A percentile compares a stretch with the other conserved stretches of the same genome.
Conservation (phyloP, 2,888 invertebrate genomes). For the Dynastes hyllus region DNA sequence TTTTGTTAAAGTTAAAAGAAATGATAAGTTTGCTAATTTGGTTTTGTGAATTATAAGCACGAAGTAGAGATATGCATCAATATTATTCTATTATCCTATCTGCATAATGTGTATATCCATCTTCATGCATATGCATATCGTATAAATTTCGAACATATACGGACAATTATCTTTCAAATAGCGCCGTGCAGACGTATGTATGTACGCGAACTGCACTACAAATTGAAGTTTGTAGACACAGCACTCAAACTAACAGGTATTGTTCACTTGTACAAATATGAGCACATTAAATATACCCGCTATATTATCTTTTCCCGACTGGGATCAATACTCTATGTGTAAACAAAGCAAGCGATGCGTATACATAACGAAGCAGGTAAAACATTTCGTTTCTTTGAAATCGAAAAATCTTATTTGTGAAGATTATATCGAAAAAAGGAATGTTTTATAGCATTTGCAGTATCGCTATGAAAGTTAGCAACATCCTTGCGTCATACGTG, state of each 20-base stretch:
- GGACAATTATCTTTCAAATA: constrained; percentile 30
- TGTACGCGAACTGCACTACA: constrained; percentile 29
- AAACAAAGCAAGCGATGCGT: constrained; percentile 28
- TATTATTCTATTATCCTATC: too few species aligned
- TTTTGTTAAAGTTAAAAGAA: too few species aligned
- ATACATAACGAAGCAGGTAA: background rate
- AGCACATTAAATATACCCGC: constrained; percentile 35
- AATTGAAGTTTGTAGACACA: constrained; percentile 43
- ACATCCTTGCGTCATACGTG: too few species aligned
- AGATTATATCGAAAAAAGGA: too few species aligned
- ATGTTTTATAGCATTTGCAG: too few species aligned
- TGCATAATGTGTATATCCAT: too few species aligned
- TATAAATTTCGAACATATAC: background rate
- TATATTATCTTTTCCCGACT: constrained; percentile 39
- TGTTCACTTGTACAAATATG: constrained; percentile 39
- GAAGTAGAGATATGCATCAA: too few species aligned
- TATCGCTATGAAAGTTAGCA: too few species aligned
- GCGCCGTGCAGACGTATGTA: background rate
- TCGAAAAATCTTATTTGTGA: too few species aligned
- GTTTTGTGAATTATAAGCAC: too few species aligned
- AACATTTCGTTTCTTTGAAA: background rate
- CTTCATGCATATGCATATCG: background rate
- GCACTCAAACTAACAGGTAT: constrained; percentile 43
- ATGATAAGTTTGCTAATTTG: too few species aligned
- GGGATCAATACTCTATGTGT: constrained; percentile 44